These are phyloP conservation scores for Danaus chrysippus DNA, from an alignment of 2,888 invertebrate genomes.

Conservation along the genomic window DNA sequence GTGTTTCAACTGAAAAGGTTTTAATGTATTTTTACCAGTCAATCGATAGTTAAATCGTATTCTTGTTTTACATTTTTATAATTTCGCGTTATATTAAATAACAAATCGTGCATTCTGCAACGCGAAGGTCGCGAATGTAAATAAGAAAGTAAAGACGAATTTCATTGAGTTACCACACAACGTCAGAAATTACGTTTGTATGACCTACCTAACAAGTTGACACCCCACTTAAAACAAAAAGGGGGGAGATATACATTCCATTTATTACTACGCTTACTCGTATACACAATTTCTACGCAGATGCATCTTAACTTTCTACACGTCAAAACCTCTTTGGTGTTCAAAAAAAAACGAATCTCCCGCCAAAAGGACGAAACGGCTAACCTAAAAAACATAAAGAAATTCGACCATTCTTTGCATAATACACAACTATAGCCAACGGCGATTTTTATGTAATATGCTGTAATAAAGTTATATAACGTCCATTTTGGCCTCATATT, in stretches of 20 bases:
- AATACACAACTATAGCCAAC: conserved; percentile 53
- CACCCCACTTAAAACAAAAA: conserved; percentile 17
- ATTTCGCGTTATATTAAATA: not conserved
- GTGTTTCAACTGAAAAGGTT: not conserved
- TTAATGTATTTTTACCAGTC: not conserved
- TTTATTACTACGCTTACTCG: conserved; percentile 19
- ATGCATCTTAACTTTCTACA: conserved; percentile 36
- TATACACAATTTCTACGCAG: conserved; percentile 29
- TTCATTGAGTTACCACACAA: conserved; percentile 22
- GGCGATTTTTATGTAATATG: conserved; percentile 73
- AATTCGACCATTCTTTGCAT: conserved; percentile 52
- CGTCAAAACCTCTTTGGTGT: conserved; percentile 14
- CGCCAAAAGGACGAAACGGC: conserved; percentile 45
- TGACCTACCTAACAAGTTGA: conserved; percentile 18
- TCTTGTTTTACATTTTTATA: not conserved
- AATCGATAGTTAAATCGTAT: not conserved
- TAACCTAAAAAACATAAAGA: conserved; percentile 55
- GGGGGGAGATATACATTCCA: conserved; percentile 22
- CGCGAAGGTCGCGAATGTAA: conserved; percentile 5
- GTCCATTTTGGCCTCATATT: conserved; percentile 70
- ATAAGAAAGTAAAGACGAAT: conserved; percentile 10
- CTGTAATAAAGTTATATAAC: conserved; percentile 69
- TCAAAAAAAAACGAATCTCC: conserved; percentile 16
- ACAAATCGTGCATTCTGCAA: not conserved
- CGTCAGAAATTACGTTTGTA: conserved; percentile 16